Conservation (phyloP, 2,113 vertebrate genomes). For the Sula dactylatra region DNA sequence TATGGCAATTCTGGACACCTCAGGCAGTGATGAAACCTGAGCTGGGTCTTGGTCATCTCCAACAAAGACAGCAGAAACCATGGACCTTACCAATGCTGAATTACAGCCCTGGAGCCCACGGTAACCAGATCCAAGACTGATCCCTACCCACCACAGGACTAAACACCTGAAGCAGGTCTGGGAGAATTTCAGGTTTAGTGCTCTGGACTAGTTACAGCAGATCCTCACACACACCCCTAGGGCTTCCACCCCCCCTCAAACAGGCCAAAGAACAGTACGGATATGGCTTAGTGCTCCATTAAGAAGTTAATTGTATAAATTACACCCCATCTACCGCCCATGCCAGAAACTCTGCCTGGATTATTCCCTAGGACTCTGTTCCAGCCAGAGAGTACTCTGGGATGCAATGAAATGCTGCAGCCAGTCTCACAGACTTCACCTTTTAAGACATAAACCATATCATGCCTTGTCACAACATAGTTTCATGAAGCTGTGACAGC, state of each 20-base stretch:
- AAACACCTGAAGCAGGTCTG: not conserved
- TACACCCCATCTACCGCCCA: not conserved
- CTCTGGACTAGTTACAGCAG: not conserved
- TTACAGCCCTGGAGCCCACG: not conserved
- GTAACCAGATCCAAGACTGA: not conserved
- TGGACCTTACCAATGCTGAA: not conserved
- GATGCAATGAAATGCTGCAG: not conserved
- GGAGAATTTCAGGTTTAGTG: not conserved
- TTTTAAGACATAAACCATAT: not conserved
- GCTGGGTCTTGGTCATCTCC: not conserved
- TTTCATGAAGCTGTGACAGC: not conserved
- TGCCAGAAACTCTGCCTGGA: not conserved
- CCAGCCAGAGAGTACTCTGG: not conserved
- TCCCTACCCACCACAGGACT: not conserved
- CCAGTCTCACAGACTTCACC: not conserved
- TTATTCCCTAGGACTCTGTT: not conserved
- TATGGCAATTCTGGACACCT: not conserved
- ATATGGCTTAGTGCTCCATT: not conserved
- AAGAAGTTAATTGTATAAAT: not conserved
- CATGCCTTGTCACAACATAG: not conserved
- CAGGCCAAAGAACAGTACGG: not conserved
- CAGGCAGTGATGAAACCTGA: not conserved
- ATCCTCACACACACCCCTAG: not conserved
- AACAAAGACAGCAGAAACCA: not conserved
- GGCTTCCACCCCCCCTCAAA: not conserved